Conservation (phyloP, 2,113 vertebrate species). For the Grantiella picta region DNA sequence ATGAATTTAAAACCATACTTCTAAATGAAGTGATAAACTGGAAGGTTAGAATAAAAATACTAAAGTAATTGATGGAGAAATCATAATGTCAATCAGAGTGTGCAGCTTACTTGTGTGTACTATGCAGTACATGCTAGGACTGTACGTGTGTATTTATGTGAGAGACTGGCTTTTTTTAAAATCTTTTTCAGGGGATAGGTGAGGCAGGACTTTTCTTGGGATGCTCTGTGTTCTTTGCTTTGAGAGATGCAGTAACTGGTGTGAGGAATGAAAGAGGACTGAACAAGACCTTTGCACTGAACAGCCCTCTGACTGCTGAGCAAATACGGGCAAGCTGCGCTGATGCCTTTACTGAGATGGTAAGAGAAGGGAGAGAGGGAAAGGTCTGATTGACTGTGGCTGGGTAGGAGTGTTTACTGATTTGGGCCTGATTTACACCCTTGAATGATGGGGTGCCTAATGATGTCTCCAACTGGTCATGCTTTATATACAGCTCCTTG, state of each 20-base stretch:
- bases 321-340: conserved; percentile 72
- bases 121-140: background rate
- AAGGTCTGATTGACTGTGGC: background rate
- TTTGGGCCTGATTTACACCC: background rate
- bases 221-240: conserved; percentile 80
- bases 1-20: background rate
- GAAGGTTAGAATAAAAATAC: background rate
- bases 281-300: conserved; percentile 64
- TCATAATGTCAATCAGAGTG: background rate
- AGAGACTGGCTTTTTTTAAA: background rate
- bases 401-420: background rate
- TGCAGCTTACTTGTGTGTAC: background rate
- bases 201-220: conserved; percentile 81
- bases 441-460: background rate
- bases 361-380: background rate
- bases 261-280: conserved; percentile 72
- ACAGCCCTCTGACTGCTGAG: conserved; percentile 80
- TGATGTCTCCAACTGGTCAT: background rate
- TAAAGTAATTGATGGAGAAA: background rate
- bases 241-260: conserved; percentile 74
- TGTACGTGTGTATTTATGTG: background rate
- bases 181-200: conserved; percentile 75
- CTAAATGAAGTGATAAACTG: background rate
- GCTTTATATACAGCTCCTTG: background rate
- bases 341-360: conserved; percentile 78